A percentile compares a stretch with the other conserved stretches of the same genome.
phyloP scores from a whole-genome alignment of 2,888 invertebrate species.

The Hirudinaria manillensis region DNA sequence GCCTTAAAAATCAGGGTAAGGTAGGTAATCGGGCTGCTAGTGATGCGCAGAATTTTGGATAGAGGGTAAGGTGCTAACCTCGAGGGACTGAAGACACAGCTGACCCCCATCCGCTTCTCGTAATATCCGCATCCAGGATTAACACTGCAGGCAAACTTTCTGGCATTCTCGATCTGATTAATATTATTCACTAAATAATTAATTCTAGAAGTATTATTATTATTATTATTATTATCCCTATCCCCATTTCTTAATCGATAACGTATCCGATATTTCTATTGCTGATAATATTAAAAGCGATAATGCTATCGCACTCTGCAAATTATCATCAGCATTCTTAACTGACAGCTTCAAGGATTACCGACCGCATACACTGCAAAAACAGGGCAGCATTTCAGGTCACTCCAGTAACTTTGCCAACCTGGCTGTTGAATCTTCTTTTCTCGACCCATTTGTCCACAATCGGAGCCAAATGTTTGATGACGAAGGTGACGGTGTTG shows the following conservation, averaged over 20 bases:
- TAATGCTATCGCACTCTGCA: no score
- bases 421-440: constrained; percentile 25
- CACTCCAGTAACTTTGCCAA: neutral
- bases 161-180: constrained; percentile 6
- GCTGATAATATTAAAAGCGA: neutral
- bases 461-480: constrained; percentile 1
- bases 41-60: no score
- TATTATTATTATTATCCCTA: no score
- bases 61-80: neutral
- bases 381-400: no score
- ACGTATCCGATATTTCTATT: neutral
- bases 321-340: no score
- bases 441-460: constrained; percentile 21
- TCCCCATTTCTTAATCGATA: no score
- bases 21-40: no score
- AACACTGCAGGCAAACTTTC: constrained; percentile 17
- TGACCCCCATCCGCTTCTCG: neutral
- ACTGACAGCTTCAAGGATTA: no score
- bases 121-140: constrained; percentile 14
- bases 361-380: no score
- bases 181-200: no score
- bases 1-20: no score
- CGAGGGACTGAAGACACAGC: constrained; percentile 23
- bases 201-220: no score
- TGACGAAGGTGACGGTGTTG: neutral